These are phyloP conservation scores for Pantherophis vulpinus DNA, from an alignment of 2,797 vertebrate species.

Conservation along the genomic window DNA sequence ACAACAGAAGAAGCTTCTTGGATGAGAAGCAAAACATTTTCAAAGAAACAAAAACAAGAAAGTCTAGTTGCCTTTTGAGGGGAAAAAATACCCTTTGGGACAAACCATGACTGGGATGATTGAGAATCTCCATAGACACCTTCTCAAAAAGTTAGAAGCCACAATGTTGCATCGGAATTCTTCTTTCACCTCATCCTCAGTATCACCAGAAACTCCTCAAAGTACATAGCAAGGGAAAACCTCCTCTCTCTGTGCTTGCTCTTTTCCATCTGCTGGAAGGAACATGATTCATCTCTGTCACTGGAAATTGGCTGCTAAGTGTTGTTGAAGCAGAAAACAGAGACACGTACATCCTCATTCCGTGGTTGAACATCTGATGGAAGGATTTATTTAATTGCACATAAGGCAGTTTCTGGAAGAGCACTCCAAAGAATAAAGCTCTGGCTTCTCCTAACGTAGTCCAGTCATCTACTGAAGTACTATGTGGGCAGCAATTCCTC, in stretches of 20 bases:
- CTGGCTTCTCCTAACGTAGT: not conserved
- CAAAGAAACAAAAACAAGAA: not conserved
- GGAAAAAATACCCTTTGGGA: not conserved
- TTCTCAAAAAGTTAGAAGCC: not conserved
- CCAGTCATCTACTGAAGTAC: not conserved
- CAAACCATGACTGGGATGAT: not conserved
- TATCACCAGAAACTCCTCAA: not conserved
- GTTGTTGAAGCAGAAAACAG: conserved; percentile 57
- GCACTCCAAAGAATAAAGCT: not conserved
- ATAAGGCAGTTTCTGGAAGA: not conserved
- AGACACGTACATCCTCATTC: conserved; percentile 41
- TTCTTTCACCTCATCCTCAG: not conserved
- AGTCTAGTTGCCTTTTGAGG: not conserved
- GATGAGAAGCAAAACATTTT: too few species aligned
- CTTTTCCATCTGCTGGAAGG: conserved; percentile 51
- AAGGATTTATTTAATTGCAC: conserved; percentile 35
- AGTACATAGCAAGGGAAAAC: conserved; percentile 53
- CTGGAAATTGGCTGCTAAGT: conserved; percentile 57
- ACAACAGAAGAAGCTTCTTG: too few species aligned
- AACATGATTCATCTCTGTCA: conserved; percentile 55
- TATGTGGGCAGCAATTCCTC: not conserved
- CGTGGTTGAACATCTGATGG: conserved; percentile 31
- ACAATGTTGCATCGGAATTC: not conserved
- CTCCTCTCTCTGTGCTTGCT: conserved; percentile 54
- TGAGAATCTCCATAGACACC: not conserved